A percentile compares a stretch with the other conserved stretches of the same genome.
phyloP scores from a whole-genome alignment of 2,888 invertebrate species.

The Zygaena filipendulae region DNA sequence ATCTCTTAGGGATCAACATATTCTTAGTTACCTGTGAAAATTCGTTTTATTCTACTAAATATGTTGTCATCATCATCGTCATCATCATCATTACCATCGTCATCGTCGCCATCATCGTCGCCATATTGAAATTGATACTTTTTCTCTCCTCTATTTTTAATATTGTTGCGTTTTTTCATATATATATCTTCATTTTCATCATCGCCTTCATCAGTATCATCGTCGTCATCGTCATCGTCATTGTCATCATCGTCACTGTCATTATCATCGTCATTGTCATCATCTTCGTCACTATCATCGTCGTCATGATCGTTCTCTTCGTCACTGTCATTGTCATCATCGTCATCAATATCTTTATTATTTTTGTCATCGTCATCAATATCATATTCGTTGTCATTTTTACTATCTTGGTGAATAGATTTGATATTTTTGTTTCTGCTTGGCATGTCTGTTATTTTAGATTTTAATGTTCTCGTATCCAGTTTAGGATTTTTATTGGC shows the following conservation, averaged over 20 bases:
- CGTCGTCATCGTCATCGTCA: constrained; percentile 33
- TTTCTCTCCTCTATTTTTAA: constrained; percentile 24
- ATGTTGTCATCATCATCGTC: constrained; percentile 59
- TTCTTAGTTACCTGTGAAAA: constrained; percentile 63
- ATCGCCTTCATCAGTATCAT: constrained; percentile 27
- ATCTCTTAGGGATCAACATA: constrained; percentile 42
- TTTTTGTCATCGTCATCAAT: constrained; percentile 61
- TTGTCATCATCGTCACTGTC: constrained; percentile 46
- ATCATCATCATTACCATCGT: constrained; percentile 46
- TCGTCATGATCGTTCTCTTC: constrained; percentile 42
- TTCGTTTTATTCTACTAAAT: constrained; percentile 61
- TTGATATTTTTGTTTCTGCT: no score
- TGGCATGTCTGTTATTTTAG: neutral
- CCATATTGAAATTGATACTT: no score
- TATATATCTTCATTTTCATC: constrained; percentile 27
- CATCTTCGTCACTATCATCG: constrained; percentile 35
- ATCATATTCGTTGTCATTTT: constrained; percentile 41
- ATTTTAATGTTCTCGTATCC: neutral
- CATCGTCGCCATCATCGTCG: constrained; percentile 60
- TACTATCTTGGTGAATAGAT: constrained; percentile 22
- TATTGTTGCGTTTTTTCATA: constrained; percentile 38
- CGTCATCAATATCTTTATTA: constrained; percentile 44
- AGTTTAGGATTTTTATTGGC: constrained; percentile 4
- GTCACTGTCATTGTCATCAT: constrained; percentile 29
- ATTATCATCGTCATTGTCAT: constrained; percentile 40